Evolutionary conservation across 2,797 vertebrate species (phyloP), one percentile per base, ranked within the genome.

Genomic region (Apogon talboti): DNA sequence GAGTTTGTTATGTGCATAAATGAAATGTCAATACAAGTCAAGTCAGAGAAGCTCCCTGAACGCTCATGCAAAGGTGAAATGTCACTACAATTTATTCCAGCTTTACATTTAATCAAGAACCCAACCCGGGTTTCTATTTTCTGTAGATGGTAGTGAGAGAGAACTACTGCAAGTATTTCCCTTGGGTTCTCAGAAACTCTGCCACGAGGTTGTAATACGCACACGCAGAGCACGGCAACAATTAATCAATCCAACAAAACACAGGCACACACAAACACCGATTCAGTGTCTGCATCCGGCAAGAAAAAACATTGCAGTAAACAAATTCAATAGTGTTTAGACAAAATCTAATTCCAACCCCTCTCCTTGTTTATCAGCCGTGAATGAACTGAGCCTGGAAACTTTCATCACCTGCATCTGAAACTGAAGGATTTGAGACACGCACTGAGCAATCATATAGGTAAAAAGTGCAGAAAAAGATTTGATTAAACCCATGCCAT

Each of bases 31-130:
- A 78, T 86, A 70, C 61, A 46, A 44, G 19, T 30, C 66, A 42
- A 69, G 67, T 86, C 63, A 65, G 68, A 46, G 76, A 75, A 75
- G 52, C 42, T 51, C 62, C 59, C 52, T 52, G 47, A 72, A 74
- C 56, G 74, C 62, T 67, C 58, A 65, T 68, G 58, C 66, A 69
- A 68, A 71, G 55, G 72, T 78, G 65, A 82, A 91, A 88, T 85
- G 81, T 83, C 79, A 71, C 64, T 48, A 30, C 24, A 6, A 9
- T 35, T 9, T 74, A 51, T 84, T 87, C 81, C 51, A 65, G 71
- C 58, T 79, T 84, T 67, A 78, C 50, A 71, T 74, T 86, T 87
- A 86, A 90, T 88, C 88, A 77, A 76, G 63, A 57, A 76, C 6
- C 6, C 46, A 19, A 63, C 67, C 56, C 48, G 64, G 12, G 55